Evolutionary conservation across 2,888 invertebrate genomes (phyloP), one percentile per base, ranked within the genome.

Genomic region (Ophioninae sp.): DNA sequence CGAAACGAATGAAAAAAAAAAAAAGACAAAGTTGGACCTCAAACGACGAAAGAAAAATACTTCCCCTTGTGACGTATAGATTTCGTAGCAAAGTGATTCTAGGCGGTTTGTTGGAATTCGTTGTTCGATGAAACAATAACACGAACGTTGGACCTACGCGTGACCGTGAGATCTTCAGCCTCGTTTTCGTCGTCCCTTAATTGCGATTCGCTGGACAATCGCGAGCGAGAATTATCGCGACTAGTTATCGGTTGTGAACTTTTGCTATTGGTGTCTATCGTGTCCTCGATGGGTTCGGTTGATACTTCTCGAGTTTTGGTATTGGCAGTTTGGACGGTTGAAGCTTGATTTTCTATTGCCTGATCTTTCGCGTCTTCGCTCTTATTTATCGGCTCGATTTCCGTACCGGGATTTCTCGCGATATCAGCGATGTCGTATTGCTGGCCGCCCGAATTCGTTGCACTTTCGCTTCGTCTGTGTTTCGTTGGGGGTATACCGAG

Each of bases 401-500:
- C 93, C 86, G 94, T 94, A 88, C 61, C 56, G n/a, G 95, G 93
- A 87, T 94, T 91, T 90, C 95, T 92, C 5, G 87, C 85, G 59
- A 94, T 93, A 5, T 93, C 93, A 67, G 94, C 93, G 59, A 94
- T 90, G 0, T 96, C 95, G 87, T 96, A 96, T 0, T 96, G 96
- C 91, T 96, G 96, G 81, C 95, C 95, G 80, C 95, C 95, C n/a
- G 59, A 7, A 39, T 21, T 70, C 73, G 92, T 93, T 74, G 93
- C 93, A 87, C 62, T 83, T 0, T 75, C 73, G 57, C 59, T 69
- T 17, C 81, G 68, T 90, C 96, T 96, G 93, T 96, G 96, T 30
- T 97, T 95, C 78, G 96, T 96, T 0, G 97, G 97, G 13, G 96
- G 96, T 77, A 97, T 97, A 37, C 97, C 97, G 61, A 97, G 93